Evolutionary conservation across 2,797 vertebrate genomes (phyloP), one percentile per base, ranked within the genome.

Genomic region (Pangasius macronema): DNA sequence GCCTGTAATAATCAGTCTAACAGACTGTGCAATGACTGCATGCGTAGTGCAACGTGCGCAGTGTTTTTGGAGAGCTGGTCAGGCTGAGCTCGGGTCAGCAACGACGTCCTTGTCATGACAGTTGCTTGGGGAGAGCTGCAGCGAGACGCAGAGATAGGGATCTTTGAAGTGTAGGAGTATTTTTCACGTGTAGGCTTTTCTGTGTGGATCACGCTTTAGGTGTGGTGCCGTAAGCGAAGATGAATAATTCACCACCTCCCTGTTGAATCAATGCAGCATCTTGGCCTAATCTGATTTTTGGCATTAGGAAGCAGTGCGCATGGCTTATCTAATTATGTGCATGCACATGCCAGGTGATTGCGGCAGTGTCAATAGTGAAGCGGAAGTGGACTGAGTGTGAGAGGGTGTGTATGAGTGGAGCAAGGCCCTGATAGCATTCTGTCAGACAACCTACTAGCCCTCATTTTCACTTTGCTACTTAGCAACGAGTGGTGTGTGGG

Each of bases 191-290:
- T 42, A 59, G 53, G 55, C 33, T 61, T 61, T 81, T 30, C 72
- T 86, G 57, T 49, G 67, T 46, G 81, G 93, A 91, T 93, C 91
- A 89, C 89, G 87, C 86, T 92, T 88, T 91, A 93, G 91, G 90
- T 92, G 93, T 91, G 93, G 94, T 89, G 88, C 88, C 91, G 93
- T 90, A 90, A 93, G 92, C 92, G 92, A 94, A 93, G 92, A 95
- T 94, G 92, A 95, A 95, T 95, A 95, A 95, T 95, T 95, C 94
- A 94, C 87, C 82, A 93, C 88, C 93, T 93, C 93, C 94, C 93
- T 94, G 93, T 93, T 93, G 94, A 95, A 95, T 96, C 94, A 93
- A 96, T 96, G 93, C 93, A 93, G 94, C 93, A 94, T 95, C 94
- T 94, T 93, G 94, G 94, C 92, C 93, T 95, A 95, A 95, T 95